Evolutionary conservation across 2,888 invertebrate genomes (phyloP).

Genomic region (Chesias legatella): DNA sequence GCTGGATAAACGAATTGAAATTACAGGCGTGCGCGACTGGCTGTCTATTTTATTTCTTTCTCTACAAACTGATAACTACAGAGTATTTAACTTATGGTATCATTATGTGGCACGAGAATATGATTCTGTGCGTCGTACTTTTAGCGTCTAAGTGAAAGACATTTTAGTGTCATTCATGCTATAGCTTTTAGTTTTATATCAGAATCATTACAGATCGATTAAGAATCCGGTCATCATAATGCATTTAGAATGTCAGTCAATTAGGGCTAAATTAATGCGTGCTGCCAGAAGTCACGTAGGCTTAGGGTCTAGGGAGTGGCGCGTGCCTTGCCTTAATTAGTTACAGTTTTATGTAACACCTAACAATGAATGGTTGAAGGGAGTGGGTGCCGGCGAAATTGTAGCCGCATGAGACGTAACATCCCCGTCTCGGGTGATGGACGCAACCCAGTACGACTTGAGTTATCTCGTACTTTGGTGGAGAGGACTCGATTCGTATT

Average conservation of each 20-base stretch:
- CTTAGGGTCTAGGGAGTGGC: slow-evolving; percentile 33
- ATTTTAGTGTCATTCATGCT: slow-evolving; percentile 11
- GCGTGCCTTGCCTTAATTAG: slow-evolving; percentile 53
- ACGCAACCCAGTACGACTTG: too few species aligned
- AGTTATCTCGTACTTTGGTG: too few species aligned
- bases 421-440: too few species aligned
- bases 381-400: too few species aligned
- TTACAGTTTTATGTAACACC: slow-evolving; percentile 42
- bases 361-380: slow-evolving; percentile 31
- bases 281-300: slow-evolving; percentile 66
- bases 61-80: too few species aligned
- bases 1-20: too few species aligned
- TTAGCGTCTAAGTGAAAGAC: slow-evolving; percentile 4
- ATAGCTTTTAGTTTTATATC: slow-evolving; percentile 14
- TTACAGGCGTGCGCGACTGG: too few species aligned
- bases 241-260: slow-evolving; percentile 40
- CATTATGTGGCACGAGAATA: too few species aligned
- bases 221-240: slow-evolving; percentile 53
- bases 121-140: not conserved
- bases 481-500: too few species aligned
- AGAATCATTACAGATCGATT: slow-evolving; percentile 31
- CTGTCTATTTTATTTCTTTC: too few species aligned
- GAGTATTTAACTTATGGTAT: too few species aligned
- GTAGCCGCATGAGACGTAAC: too few species aligned
- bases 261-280: slow-evolving; percentile 45